Conservation (phyloP, 2,797 vertebrate genomes). For the Mus spretus region DNA sequence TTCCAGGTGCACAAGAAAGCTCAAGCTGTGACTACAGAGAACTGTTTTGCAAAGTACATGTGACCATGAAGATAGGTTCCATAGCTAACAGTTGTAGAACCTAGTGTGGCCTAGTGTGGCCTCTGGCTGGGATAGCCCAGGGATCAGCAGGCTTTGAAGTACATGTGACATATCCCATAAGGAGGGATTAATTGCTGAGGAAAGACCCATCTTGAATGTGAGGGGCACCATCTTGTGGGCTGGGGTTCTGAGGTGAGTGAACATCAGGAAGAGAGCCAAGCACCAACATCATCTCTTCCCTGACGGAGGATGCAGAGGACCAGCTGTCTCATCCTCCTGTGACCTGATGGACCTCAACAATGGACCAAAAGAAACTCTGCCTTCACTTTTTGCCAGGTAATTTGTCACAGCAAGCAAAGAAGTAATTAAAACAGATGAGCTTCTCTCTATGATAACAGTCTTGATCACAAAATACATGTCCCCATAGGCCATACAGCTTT, state of each 20-base stretch:
- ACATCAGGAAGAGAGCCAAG: neutral
- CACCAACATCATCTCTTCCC: neutral
- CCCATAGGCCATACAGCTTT: neutral
- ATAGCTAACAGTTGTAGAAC: neutral
- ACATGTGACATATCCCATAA: neutral
- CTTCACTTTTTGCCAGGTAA: neutral
- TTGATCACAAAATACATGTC: neutral
- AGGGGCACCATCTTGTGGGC: neutral
- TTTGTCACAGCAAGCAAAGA: neutral
- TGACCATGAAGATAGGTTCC: neutral
- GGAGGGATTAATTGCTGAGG: neutral
- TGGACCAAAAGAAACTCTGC: neutral
- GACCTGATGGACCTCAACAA: neutral
- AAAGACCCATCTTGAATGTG: neutral
- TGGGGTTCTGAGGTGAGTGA: neutral
- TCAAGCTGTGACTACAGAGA: neutral
- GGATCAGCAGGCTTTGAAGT: neutral
- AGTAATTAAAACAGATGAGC: neutral
- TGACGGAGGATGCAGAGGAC: neutral
- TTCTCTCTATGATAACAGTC: neutral
- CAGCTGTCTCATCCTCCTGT: neutral
- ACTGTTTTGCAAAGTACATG: neutral
- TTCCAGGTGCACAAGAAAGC: neutral
- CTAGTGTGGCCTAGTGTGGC: neutral
- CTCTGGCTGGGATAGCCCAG: neutral